Conservation (phyloP, 2,113 vertebrate species). For the Corythoichthys haematopterus region DNA sequence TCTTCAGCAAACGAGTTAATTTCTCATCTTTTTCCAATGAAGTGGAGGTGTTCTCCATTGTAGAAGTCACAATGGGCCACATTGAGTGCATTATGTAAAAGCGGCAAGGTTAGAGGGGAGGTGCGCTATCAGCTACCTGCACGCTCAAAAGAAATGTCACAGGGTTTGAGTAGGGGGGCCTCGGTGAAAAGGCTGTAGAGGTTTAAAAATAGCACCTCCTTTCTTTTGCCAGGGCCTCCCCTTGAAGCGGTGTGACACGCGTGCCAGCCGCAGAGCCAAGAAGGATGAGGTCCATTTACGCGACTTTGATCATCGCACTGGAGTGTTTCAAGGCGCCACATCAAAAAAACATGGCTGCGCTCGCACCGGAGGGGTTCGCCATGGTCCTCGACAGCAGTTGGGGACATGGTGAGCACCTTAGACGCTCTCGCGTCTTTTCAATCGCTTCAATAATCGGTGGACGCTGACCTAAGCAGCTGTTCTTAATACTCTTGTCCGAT, state of each 20-base stretch:
- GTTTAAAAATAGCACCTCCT: slow-evolving; percentile 34
- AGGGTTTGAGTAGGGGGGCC: not conserved
- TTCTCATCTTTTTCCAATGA: not conserved
- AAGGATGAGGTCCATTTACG: slow-evolving; percentile 4
- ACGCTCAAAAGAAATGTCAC: slow-evolving; percentile 38
- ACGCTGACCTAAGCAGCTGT: slow-evolving; percentile 53
- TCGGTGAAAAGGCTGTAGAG: slow-evolving; percentile 17
- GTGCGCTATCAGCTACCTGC: slow-evolving; percentile 8
- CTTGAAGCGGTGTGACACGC: slow-evolving; percentile 20
- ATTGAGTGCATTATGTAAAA: slow-evolving; percentile 29
- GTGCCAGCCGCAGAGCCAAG: slow-evolving; percentile 17
- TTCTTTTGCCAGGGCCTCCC: slow-evolving; percentile 18
- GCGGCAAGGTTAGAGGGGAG: slow-evolving; percentile 1
- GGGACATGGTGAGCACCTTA: slow-evolving; percentile 14
- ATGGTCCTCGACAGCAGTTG: slow-evolving; percentile 29
- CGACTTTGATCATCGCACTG: slow-evolving; percentile 5
- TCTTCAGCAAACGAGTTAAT: not conserved
- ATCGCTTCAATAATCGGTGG: not conserved
- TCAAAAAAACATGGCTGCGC: not conserved
- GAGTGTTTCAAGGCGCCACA: not conserved
- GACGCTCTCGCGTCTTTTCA: slow-evolving; percentile 22
- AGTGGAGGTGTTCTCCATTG: not conserved
- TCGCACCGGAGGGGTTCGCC: not conserved
- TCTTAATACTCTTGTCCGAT: not conserved
- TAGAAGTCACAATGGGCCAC: slow-evolving; percentile 14